These are phyloP conservation scores for Poeciliopsis retropinna DNA, from an alignment of 2,113 vertebrate species.

Conservation along the genomic window DNA sequence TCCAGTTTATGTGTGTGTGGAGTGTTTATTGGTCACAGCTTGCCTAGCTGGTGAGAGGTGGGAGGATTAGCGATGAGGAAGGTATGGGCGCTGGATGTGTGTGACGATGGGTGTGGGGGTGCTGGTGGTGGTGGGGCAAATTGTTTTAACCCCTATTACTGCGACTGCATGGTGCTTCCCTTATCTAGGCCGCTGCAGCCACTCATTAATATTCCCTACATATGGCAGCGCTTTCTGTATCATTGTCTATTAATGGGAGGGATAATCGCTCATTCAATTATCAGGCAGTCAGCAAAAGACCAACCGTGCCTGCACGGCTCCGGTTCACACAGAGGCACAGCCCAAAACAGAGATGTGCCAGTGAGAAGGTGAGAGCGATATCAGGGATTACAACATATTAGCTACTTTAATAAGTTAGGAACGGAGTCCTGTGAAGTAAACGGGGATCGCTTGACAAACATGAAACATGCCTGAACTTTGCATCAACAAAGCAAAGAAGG, in stretches of 20 bases:
- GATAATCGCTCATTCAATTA: constrained; percentile 99
- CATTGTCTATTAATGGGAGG: constrained; percentile 97
- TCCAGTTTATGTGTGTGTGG: constrained; percentile 35
- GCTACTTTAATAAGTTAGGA: constrained; percentile 79
- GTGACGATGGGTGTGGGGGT: constrained; percentile 1
- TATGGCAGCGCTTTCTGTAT: constrained; percentile 91
- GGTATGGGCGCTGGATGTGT: constrained; percentile 30
- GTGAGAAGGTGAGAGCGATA: constrained; percentile 80
- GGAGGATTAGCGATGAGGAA: constrained; percentile 63
- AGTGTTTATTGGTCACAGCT: constrained; percentile 36
- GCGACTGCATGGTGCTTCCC: constrained; percentile 82
- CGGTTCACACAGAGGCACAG: constrained; percentile 67
- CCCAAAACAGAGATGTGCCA: constrained; percentile 74
- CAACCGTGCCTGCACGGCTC: constrained; percentile 72
- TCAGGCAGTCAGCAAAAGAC: constrained; percentile 91
- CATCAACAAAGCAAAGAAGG: constrained; percentile 48
- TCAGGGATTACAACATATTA: constrained; percentile 85
- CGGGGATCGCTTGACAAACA: constrained; percentile 44
- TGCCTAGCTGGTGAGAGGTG: constrained; percentile 51
- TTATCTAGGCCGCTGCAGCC: constrained; percentile 96
- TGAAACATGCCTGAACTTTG: constrained; percentile 66
- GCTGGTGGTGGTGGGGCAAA: constrained; percentile 65
- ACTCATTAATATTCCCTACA: constrained; percentile 99
- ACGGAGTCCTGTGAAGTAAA: constrained; percentile 56
- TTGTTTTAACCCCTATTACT: constrained; percentile 84